Percentiles rank a stretch among this genome's conserved stretches.
Conservation (phyloP, 2,888 invertebrate species). For the Drosophila recens region DNA sequence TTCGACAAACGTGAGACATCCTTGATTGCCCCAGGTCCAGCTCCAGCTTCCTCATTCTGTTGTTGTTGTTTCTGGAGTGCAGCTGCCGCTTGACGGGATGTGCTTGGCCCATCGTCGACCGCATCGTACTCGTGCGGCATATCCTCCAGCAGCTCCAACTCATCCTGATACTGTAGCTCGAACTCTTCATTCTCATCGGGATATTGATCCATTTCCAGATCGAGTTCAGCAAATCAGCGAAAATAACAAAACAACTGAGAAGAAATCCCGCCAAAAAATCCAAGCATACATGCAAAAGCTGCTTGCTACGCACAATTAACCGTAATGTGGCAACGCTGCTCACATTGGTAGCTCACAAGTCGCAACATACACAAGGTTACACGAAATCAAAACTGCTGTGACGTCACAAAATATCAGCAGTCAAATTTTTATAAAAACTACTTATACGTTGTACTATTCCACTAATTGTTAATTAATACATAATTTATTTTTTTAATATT, state of each 20-base stretch:
- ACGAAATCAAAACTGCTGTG: not conserved
- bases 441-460: no score
- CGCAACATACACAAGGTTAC: not conserved
- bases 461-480: not conserved
- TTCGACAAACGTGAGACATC: constrained; percentile 44
- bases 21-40: constrained; percentile 19
- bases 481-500: not conserved
- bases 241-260: constrained; percentile 34
- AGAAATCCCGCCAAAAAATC: constrained; percentile 49
- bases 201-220: constrained; percentile 80
- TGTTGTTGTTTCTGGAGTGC: constrained; percentile 17
- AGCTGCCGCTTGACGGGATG: constrained; percentile 59
- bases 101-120: constrained; percentile 56
- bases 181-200: constrained; percentile 88
- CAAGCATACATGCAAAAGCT: constrained; percentile 8
- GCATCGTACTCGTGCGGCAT: constrained; percentile 58
- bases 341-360: not conserved
- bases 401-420: constrained; percentile 12
- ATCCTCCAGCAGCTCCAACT: constrained; percentile 88
- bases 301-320: constrained; percentile 1
- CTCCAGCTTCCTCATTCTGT: not conserved
- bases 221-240: not conserved
- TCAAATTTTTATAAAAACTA: not conserved
- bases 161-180: constrained; percentile 90
- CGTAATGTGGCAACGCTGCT: constrained; percentile 32